Evolutionary conservation across 2,113 vertebrate genomes (phyloP), one percentile per base, ranked within the genome.

Genomic region (Odobenus rosmarus): DNA sequence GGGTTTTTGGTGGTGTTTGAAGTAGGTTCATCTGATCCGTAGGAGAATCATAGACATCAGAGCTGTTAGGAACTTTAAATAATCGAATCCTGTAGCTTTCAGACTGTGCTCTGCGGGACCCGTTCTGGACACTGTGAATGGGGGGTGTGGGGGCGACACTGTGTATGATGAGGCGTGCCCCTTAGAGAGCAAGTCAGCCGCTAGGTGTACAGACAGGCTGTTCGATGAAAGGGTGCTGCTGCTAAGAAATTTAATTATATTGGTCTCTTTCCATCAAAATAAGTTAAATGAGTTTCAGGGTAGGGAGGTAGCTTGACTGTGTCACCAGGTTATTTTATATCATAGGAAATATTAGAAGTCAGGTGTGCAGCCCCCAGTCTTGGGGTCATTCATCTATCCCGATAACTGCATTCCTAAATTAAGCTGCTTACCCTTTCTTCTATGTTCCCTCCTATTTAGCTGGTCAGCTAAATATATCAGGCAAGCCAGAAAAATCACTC

Each of bases 381-480:
- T 86, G 61, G 67, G 11, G 53, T 71, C 28, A 53, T 62, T 79
- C 57, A 36, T 72, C 81, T 79, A 39, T 24, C 72, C 39, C 46
- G 55, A 1, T 61, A 81, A 81, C 51, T 72, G 74, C 61, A 89
- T 96, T 94, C 53, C 88, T 95, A 49, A 92, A 85, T 59, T 79
- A 53, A 67, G 51, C 18, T 59, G 23, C 23, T 74, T 82, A 46
- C 36, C 28, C 57, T 93, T 59, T 69, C 76, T 88, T 80, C 76
- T 28, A 33, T 62, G 26, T 28, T 46, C 55, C n/a, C 36, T 77
- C 24, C 18, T 71, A n/a, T n/a, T n/a, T n/a, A n/a, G 49, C 33
- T 93, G 33, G 31, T 64, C 80, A 87, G 31, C 39, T 79, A 69
- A 76, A 53, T n/a, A 69, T 51, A 51, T 14, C 39, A 59, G 42